Base-by-base conservation (phyloP, 2,113 vertebrate genomes). In the Planiliza haematocheilus region DNA sequence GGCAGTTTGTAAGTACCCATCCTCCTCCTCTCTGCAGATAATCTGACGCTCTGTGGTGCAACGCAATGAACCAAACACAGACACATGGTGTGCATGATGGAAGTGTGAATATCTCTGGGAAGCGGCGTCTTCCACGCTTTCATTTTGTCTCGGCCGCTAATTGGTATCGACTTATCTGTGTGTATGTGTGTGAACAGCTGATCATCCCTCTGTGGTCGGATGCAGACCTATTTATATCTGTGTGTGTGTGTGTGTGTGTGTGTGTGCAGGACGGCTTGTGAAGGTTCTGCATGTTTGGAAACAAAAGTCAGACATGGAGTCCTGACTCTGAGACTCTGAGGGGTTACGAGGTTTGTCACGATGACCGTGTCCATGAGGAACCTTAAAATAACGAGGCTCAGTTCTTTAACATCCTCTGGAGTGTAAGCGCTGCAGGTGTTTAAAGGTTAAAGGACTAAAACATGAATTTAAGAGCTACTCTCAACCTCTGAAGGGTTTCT, bases 1-100 rank as follows among this genome's bases (percentile, higher is more conserved):
- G 97, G 97, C 94, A 99, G 97, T 82, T 99, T 99, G 97, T 99
- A 93, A 99, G 96, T 97, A 95, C 75, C 66, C 61, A 37, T 60
- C 41, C 39, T 66, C 41, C 39, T 66, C 8, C 55, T 8, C 1
- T 55, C 16, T 49, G 34, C 17, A 10, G 18, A 55, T 50, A 52
- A 12, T 49, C 61, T 46, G 21, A 70, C 38, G 2, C 13, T 36
- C 55, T 70, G 17, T 79, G 8, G 46, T 9, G 58, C 21, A 5
- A 37, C 46, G 72, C 78, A 83, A 50, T 70, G 75, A 82, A 68
- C 77, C 73, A 20, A 17, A 66, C 69, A 67, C 7, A 61, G 45
- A 69, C 8, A 6, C 6, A 14, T 1, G 1, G 24, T 30, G 7
- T n/a, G n/a, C 24, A n/a, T 39, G 6, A 1, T 38, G 7, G 24